Evolutionary conservation across 2,113 vertebrate species (phyloP).

Genomic region (Lophius piscatorius): DNA sequence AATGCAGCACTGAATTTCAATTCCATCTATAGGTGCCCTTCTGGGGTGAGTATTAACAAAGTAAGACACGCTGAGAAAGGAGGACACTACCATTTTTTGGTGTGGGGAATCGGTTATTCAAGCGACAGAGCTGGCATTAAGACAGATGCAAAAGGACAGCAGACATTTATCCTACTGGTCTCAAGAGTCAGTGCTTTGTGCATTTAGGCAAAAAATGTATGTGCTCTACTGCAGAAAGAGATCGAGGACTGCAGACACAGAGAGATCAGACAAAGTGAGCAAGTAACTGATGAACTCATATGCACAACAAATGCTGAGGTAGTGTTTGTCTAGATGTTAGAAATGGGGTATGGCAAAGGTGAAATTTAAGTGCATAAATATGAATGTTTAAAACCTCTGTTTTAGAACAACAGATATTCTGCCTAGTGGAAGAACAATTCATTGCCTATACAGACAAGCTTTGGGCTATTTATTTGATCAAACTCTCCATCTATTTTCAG

Average conservation of each 20-base stretch:
- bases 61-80: slow-evolving; percentile 7
- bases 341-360: no score
- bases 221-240: slow-evolving; percentile 4
- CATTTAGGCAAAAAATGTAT: no score
- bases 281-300: background rate
- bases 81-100: background rate
- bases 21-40: slow-evolving; percentile 7
- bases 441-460: no score
- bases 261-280: background rate
- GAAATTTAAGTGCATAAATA: no score
- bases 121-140: slow-evolving; percentile 26
- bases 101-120: slow-evolving; percentile 19
- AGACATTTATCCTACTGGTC: slow-evolving; percentile 14
- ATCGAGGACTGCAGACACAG: background rate
- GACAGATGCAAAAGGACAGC: slow-evolving; percentile 1
- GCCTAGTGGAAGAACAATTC: no score
- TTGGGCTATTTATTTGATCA: background rate
- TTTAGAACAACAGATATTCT: no score
- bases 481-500: background rate
- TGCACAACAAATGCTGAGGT: no score
- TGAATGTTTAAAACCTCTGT: background rate
- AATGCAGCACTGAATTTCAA: slow-evolving; percentile 45
- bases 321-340: no score
- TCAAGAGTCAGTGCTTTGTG: slow-evolving; percentile 11
- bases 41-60: slow-evolving; percentile 16